Conservation (phyloP, 2,113 vertebrate species). For the Tetraodon nigroviridis region DNA sequence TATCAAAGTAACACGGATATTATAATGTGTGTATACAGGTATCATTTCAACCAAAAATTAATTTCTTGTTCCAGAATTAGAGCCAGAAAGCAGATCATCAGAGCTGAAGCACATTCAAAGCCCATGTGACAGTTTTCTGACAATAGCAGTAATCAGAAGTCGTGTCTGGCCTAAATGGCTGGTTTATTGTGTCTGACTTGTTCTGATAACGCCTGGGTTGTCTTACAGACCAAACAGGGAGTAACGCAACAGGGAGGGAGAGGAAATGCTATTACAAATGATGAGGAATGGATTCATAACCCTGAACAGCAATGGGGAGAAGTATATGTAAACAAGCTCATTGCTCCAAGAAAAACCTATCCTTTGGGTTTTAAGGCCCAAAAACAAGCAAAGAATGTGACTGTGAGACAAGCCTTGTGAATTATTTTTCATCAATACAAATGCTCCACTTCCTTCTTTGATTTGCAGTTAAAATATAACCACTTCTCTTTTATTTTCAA, state of each 20-base stretch:
- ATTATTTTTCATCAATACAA: slow-evolving; percentile 32
- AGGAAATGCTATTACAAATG: slow-evolving; percentile 61
- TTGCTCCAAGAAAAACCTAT: slow-evolving; percentile 33
- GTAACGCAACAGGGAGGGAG: slow-evolving; percentile 53
- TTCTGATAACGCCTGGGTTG: slow-evolving; percentile 47
- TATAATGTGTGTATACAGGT: too few relatives aligned
- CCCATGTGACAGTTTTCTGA: slow-evolving; percentile 52
- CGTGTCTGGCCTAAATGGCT: slow-evolving; percentile 57
- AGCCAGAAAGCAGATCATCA: background rate
- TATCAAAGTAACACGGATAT: too few relatives aligned
- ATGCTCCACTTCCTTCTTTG: slow-evolving; percentile 9
- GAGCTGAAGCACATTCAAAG: slow-evolving; percentile 6
- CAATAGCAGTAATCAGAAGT: slow-evolving; percentile 48
- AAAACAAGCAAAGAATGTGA: slow-evolving; percentile 22
- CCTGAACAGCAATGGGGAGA: slow-evolving; percentile 49
- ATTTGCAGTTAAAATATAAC: background rate
- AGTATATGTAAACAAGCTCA: slow-evolving; percentile 32
- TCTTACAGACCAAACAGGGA: slow-evolving; percentile 44
- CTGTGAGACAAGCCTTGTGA: slow-evolving; percentile 46
- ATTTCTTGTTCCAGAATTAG: too few relatives aligned
- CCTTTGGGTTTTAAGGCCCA: slow-evolving; percentile 49
- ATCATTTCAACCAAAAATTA: too few relatives aligned
- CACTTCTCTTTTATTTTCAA: background rate
- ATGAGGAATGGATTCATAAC: slow-evolving; percentile 69
- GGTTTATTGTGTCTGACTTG: slow-evolving; percentile 53